Base-by-base conservation (phyloP, 2,113 vertebrate species). In the Sula dactylatra region DNA sequence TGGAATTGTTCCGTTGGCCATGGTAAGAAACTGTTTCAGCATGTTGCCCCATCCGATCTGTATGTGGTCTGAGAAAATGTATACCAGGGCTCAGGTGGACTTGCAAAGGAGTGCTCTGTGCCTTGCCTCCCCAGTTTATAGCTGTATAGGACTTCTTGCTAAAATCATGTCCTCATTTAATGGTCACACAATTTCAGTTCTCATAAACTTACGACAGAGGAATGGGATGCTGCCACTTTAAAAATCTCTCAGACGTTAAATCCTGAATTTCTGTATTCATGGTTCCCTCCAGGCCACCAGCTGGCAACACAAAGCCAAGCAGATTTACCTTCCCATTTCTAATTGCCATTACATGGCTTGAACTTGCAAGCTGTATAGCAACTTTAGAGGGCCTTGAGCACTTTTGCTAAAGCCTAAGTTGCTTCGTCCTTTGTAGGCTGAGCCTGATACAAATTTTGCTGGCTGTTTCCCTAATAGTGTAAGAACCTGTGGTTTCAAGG, bases 1-100 rank as follows among this genome's bases (percentile, higher is more conserved):
- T 13, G 99, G 97, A 77, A 99, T 99, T 18, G 98, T 99, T 77
- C 99, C 99, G 2, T 71, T 99, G 82, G 99, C 99, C 17, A 99
- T 99, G 99, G 99, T 99, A 98, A 99, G 99, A 92, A 62, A 31
- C 21, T 5, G 11, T 25, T 45, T 6, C 7, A 36, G 25, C 49
- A 8, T 86, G 58, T 54, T 64, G 56, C 14, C 91, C 66, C 45
- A 13, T 64, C 66, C 1, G 2, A 31, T 69, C 58, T 36, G 29
- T 13, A 4, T 3, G 29, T 10, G 42, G 14, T 82, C 54, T 54
- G 76, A 17, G 71, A 73, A 44, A 14, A 40, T 0, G 0, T 2
- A 13, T 12, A 16, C 20, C 54, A 24, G 40, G 36, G 17, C 26
- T 79, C 50, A 42, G 56, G 25, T 2, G 27, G 61, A 17, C 47